These are phyloP conservation scores for Poeciliopsis gracilis DNA, from an alignment of 2,797 vertebrate species.

Conservation along the genomic window DNA sequence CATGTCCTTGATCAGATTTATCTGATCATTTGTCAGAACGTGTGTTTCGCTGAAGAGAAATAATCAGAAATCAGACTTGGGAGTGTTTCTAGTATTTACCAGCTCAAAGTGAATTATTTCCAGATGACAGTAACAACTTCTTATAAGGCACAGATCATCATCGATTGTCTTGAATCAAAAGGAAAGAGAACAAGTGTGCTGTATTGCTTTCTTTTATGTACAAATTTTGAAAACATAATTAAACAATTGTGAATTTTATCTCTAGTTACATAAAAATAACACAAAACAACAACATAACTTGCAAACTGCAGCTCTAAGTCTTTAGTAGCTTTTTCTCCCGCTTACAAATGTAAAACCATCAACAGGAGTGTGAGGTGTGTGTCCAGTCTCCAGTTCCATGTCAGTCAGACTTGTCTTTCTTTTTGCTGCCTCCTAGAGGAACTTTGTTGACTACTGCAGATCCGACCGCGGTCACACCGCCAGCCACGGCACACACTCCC, in stretches of 20 bases:
- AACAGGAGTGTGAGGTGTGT: slow-evolving; percentile 32
- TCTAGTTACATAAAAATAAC: slow-evolving; percentile 23
- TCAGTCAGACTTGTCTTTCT: slow-evolving; percentile 99
- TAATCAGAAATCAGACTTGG: not conserved
- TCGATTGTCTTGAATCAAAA: slow-evolving; percentile 66
- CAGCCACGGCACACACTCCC: slow-evolving; percentile 90
- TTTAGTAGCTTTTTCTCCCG: slow-evolving; percentile 44
- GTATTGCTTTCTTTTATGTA: slow-evolving; percentile 19
- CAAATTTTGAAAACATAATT: slow-evolving; percentile 21
- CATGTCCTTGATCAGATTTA: slow-evolving; percentile 6
- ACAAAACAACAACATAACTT: slow-evolving; percentile 46
- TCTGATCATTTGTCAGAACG: slow-evolving; percentile 18
- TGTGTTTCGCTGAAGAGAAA: not conserved
- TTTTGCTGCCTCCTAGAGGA: slow-evolving; percentile 92
- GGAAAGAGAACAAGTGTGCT: slow-evolving; percentile 27
- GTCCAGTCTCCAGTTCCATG: slow-evolving; percentile 6
- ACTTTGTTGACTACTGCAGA: slow-evolving; percentile 94
- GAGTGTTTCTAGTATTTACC: slow-evolving; percentile 11
- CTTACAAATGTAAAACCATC: slow-evolving; percentile 40
- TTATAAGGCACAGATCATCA: slow-evolving; percentile 24
- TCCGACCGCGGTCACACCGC: slow-evolving; percentile 91
- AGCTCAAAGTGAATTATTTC: slow-evolving; percentile 16
- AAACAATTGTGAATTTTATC: slow-evolving; percentile 24
- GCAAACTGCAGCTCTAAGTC: slow-evolving; percentile 55
- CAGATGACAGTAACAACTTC: slow-evolving; percentile 5